These are phyloP conservation scores for Drosophila yakuba DNA, from an alignment of 1,140 invertebrate genomes.

Conservation along the genomic window DNA sequence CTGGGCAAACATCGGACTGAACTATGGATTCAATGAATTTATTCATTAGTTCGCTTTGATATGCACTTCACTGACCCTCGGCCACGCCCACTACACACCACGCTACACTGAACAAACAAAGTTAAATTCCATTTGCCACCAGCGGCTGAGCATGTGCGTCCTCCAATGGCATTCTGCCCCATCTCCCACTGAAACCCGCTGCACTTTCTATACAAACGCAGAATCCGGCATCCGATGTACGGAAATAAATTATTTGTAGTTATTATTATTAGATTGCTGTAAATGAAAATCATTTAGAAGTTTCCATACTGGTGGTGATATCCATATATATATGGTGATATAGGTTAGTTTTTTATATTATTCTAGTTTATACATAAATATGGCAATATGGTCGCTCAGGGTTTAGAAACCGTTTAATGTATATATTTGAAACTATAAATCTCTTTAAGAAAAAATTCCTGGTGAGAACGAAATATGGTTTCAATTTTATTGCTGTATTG, in stretches of 20 bases:
- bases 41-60: slow-evolving; percentile 82
- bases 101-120: slow-evolving; percentile 56
- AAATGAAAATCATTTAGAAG: not conserved
- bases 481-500: not conserved
- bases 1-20: slow-evolving; percentile 66
- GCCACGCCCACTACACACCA: slow-evolving; percentile 44
- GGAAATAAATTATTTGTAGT: not conserved
- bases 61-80: slow-evolving; percentile 61
- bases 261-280: not conserved
- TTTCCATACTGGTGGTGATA: no score
- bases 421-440: no score
- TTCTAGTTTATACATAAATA: no score
- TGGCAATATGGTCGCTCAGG: no score
- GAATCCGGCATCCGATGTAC: not conserved
- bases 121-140: slow-evolving; percentile 66
- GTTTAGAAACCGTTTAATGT: no score
- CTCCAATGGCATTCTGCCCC: slow-evolving; percentile 22
- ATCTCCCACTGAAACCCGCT: not conserved
- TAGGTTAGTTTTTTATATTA: no score
- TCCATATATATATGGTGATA: no score
- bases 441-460: no score
- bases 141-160: slow-evolving; percentile 27
- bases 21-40: slow-evolving; percentile 77
- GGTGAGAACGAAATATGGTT: no score
- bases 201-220: slow-evolving; percentile 7